Conservation (phyloP, 2,113 vertebrate species). For the Dasyornis broadbenti region DNA sequence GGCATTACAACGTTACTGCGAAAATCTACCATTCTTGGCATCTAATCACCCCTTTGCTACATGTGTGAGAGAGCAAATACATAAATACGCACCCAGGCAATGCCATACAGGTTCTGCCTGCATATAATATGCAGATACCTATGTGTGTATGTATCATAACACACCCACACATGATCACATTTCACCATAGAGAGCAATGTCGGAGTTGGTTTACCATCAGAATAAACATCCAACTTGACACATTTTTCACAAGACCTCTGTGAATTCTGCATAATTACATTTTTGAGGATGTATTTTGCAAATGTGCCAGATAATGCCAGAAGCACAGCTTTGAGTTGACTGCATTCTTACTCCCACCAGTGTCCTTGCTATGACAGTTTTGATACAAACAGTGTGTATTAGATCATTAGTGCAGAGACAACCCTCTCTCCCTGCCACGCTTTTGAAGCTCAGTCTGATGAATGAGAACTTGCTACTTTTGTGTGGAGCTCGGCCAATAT, state of each 20-base stretch:
- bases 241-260: conserved; percentile 8
- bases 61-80: neutral
- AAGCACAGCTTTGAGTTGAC: conserved; percentile 15
- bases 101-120: neutral
- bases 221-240: conserved; percentile 14
- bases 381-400: conserved; percentile 13
- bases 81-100: neutral
- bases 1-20: neutral
- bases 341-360: conserved; percentile 1
- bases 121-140: neutral
- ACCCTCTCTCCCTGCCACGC: neutral
- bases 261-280: conserved; percentile 25
- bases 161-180: neutral
- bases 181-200: neutral
- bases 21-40: neutral
- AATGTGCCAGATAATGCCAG: conserved; percentile 4
- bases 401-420: conserved; percentile 26
- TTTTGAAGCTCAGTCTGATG: conserved; percentile 28
- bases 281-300: conserved; percentile 7
- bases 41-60: neutral
- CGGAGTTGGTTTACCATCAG: neutral
- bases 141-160: neutral
- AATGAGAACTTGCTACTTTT: neutral
- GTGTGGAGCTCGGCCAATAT: neutral
- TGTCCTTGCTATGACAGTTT: conserved; percentile 42